Base-by-base conservation (phyloP, 2,888 invertebrate genomes). In the Drosophila barbarae region DNA sequence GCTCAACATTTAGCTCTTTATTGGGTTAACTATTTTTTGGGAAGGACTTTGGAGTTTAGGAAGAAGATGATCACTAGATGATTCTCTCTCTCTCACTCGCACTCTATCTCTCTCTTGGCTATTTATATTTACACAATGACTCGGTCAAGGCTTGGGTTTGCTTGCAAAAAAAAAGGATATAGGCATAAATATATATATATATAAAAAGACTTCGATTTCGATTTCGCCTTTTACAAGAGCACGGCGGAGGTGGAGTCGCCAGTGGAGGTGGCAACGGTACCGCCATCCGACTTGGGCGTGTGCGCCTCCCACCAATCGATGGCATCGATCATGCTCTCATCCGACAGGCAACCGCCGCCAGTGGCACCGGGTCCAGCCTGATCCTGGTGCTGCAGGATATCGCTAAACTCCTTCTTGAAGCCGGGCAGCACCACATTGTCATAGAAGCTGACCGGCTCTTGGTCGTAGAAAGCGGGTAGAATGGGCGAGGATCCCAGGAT, bases 221-320 rank as follows among this genome's bases (percentile, higher is more conserved):
- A 41, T 10, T 39, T 39, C 21, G 9, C n/a, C 28, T 8, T 60
- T 13, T 51, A 54, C 38, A 69, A 36, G 28, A 35, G 58, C 28
- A 26, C 73, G 5, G 66, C 69, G 35, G 73, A 47, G 21, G 21
- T 32, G 13, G 21, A 5, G 18, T 47, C 67, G 6, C 82, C 86
- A 68, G 88, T 65, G 32, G 30, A 72, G 5, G 66, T 57, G 41
- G 73, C 13, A 26, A 26, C 26, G 21, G 32, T 18, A 5, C 13
- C 64, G 9, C 84, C 86, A 69, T 89, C 88, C 3, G 88, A 88
- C 71, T 88, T 88, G 49, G 89, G 88, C 2, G 89, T 88, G 15
- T 89, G 88, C 10, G 87, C 87, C 71, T 91, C 90, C 91, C 91
- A 92, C 91, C 91, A 91, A 52, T 91, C 90, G 72, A 91, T 90